Evolutionary conservation across 2,888 invertebrate species (phyloP).

Genomic region (Ernsta delagoae): DNA sequence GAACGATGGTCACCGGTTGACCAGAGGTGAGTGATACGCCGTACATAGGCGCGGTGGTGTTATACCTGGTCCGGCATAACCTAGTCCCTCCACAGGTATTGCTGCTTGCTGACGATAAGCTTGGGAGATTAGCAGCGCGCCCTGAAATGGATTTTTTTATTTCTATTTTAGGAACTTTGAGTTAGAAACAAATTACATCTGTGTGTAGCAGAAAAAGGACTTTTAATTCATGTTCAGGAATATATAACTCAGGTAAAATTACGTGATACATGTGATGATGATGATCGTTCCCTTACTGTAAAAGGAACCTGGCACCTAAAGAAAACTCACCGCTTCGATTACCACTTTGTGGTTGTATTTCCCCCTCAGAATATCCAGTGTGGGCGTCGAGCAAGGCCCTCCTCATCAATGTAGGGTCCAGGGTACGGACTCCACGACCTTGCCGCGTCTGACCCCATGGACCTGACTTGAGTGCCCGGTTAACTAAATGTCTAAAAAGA

Average conservation of each 20-base stretch:
- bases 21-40: constrained; percentile 97
- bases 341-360: constrained; percentile 47
- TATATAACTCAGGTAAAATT: no score
- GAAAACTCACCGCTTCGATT: constrained; percentile 67
- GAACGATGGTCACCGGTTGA: constrained; percentile 96
- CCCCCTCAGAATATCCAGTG: constrained; percentile 61
- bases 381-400: constrained; percentile 86
- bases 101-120: constrained; percentile 52
- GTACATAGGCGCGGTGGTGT: constrained; percentile 97
- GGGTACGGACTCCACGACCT: constrained; percentile 86
- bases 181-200: no score
- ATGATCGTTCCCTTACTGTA: no score
- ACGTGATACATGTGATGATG: no score
- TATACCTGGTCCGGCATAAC: constrained; percentile 94
- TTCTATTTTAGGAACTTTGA: no score
- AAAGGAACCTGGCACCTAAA: no score
- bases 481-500: constrained; percentile 89
- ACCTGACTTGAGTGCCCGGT: constrained; percentile 88
- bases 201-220: no score
- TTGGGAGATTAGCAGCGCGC: constrained; percentile 64
- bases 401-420: constrained; percentile 91
- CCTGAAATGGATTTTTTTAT: constrained; percentile 50
- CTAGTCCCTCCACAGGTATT: constrained; percentile 87
- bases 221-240: no score
- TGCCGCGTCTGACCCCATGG: constrained; percentile 88